Base-by-base conservation (phyloP, 2,113 vertebrate species). In the Sigmodon hispidus region DNA sequence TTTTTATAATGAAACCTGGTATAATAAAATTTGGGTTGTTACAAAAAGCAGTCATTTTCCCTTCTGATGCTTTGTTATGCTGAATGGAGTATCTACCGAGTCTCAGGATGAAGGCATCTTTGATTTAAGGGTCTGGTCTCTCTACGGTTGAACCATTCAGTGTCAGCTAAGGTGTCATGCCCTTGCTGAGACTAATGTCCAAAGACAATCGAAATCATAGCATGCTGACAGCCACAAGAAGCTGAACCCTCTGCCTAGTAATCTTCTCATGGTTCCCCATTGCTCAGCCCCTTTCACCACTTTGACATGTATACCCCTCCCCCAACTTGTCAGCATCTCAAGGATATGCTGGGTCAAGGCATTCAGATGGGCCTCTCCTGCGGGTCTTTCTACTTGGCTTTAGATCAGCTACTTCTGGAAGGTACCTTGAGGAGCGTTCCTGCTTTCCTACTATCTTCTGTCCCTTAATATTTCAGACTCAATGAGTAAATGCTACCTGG, bases 1-100 rank as follows among this genome's bases (percentile, higher is more conserved):
- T 90, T 96, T 93, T 95, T 96, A 96, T 96, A 97, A 90, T 93
- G 89, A 97, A 91, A 98, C 59, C 84, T 96, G 91, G 90, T 96
- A 73, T 9, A 79, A 88, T 95, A 97, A 96, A 97, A 94, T 96
- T 55, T 96, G 52, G 87, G 87, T 94, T 80, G 85, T 96, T 61
- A 77, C 79, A 96, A 89, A 96, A 81, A 89, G 95, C 0, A 89
- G 59, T 87, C 90, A 95, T 79, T 15, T 19, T 59, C 91, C 83
- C 59, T 77, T 80, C 75, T 83, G 94, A 69, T 94, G 90, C n/a
- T 94, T 70, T 87, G 95, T 86, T 89, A 40, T 67, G 90, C 61
- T 13, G 86, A 96, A 92, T 79, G 40, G 8, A 75, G 11, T 85
- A 52, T 69, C 65, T 90, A 72, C 93, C 90, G 93, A 96, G 55